These are phyloP conservation scores for Dunckerocampus dactyliophorus DNA, from an alignment of 2,113 vertebrate species.

Conservation along the genomic window DNA sequence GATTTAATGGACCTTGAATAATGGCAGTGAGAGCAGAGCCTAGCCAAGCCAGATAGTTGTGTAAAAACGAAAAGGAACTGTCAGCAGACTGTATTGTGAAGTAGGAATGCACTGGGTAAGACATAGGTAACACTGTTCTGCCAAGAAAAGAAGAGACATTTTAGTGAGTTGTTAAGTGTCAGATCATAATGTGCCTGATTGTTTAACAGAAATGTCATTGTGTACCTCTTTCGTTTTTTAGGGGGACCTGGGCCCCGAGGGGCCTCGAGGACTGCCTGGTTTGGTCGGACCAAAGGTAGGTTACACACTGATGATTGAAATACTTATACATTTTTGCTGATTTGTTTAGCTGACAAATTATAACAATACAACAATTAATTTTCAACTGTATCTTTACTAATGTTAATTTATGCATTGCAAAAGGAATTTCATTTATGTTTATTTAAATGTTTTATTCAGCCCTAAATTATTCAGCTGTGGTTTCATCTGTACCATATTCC, in stretches of 20 bases:
- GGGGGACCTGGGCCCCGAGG: slow-evolving; percentile 81
- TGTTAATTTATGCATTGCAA: not conserved
- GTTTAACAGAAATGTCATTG: slow-evolving; percentile 15
- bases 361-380: not conserved
- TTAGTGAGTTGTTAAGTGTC: slow-evolving; percentile 5
- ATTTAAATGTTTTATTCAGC: not conserved
- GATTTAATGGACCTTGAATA: slow-evolving; percentile 20
- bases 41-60: not conserved
- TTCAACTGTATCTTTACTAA: not conserved
- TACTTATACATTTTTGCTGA: not conserved
- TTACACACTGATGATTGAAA: not conserved
- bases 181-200: slow-evolving; percentile 6
- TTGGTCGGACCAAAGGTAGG: slow-evolving; percentile 85
- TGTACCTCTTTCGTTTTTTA: slow-evolving; percentile 48
- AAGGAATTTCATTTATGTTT: not conserved
- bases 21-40: slow-evolving; percentile 3
- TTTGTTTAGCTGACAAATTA: not conserved
- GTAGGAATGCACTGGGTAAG: slow-evolving; percentile 23
- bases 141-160: slow-evolving; percentile 14
- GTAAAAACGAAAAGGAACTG: slow-evolving; percentile 6
- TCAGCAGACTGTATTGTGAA: slow-evolving; percentile 14
- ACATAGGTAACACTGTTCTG: not conserved
- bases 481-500: too few relatives aligned
- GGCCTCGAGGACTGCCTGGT: slow-evolving; percentile 80
- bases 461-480: not conserved